Conservation (phyloP, 2,113 vertebrate species). For the Pithys albifrons region DNA sequence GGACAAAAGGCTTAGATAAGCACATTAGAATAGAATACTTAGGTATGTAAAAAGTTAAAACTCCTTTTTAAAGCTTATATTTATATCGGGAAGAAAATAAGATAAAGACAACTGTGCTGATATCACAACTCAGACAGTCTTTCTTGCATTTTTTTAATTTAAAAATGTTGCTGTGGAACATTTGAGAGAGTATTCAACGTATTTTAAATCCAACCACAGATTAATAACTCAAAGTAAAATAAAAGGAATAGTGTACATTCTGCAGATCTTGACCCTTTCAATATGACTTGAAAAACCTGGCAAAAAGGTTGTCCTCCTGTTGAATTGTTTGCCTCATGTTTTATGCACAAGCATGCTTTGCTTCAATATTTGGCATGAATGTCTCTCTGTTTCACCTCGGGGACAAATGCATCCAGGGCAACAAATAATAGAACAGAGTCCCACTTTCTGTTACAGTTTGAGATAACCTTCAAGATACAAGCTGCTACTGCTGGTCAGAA, state of each 20-base stretch:
- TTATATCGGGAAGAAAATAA: neutral
- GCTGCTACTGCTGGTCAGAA: neutral
- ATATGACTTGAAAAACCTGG: conserved; percentile 6
- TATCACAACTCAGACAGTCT: neutral
- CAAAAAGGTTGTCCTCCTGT: conserved; percentile 7
- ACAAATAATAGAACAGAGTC: neutral
- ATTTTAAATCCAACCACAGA: neutral
- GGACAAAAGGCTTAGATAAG: neutral
- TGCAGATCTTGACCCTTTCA: conserved; percentile 19
- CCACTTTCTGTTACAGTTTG: neutral
- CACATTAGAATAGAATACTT: neutral
- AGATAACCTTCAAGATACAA: neutral
- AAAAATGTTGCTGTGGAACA: neutral
- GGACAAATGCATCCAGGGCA: neutral
- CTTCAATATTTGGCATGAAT: conserved; percentile 26
- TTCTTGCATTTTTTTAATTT: neutral
- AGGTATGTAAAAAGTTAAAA: neutral
- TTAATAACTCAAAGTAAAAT: neutral
- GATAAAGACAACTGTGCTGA: neutral
- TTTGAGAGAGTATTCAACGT: neutral
- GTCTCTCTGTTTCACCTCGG: neutral
- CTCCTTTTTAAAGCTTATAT: neutral
- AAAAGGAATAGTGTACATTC: neutral
- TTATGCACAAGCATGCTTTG: conserved; percentile 22
- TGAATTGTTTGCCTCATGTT: conserved; percentile 39